Evolutionary conservation across 2,797 vertebrate genomes (phyloP), one percentile per base, ranked within the genome.

Genomic region (Morus bassanus): DNA sequence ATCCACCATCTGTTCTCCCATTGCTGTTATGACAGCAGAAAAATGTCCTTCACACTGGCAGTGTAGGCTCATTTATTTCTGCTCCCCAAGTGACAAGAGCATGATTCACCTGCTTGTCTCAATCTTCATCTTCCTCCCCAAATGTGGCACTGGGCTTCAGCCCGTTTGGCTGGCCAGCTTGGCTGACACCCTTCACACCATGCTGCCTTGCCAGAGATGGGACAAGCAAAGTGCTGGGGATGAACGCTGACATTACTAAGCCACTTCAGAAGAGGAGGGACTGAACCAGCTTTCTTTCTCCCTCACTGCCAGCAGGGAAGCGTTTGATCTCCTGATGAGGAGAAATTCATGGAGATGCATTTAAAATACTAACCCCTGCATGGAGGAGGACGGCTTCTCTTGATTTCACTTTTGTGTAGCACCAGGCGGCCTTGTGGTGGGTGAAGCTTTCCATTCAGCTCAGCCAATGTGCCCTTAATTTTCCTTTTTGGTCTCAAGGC

Each of bases 1-100:
- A 76, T 73, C 88, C 21, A 7, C 67, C 89, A 86, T 92, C 94
- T 95, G 89, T 43, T 84, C 74, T 94, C 51, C 15, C 53, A 33
- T 22, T 57, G 39, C 67, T 73, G 70, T 69, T 87, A 18, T 18
- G 51, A 64, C 80, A 85, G n/a, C 83, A 82, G 76, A 81, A 81
- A 90, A 51, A 68, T 22, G 64, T 54, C 78, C 73, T 69, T 75
- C 48, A 7, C 0, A 0, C 89, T 0, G 0, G 54, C 69, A 72
- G 56, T 0, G 18, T 27, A 15, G 87, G 75, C 75, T 96, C 84
- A 50, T 88, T 91, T 83, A 60, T 88, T 51, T 67, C 72, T 5
- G 4, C 70, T 91, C 60, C 48, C 33, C 19, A 39, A 51, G 57
- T 28, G 86, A 85, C 7, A 48, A 51, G 22, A 61, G n/a, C 30